Evolutionary conservation across 2,888 invertebrate species (phyloP), one percentile per base, ranked within the genome.

Genomic region (Acrobeloides nanus): DNA sequence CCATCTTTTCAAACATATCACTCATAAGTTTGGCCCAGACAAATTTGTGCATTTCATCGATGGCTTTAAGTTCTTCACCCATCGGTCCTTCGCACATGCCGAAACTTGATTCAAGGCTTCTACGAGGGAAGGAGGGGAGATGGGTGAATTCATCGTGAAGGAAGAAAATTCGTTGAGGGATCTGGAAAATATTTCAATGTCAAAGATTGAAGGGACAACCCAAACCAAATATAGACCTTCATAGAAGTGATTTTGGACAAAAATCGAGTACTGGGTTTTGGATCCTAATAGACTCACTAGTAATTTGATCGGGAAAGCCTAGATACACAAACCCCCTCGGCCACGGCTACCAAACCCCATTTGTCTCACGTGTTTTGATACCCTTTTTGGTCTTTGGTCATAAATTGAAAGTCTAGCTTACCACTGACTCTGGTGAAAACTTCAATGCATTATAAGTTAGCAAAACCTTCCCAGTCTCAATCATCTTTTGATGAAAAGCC

Each of bases 111-210:
- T 99, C 97, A 0, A 99, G 78, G 2, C 95, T 93, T 77, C 95
- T 95, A 25, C 97, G 81, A 0, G 97, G 97, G 75, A 99, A 99
- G 0, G 95, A 88, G 0, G 95, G 95, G 7, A 97, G 79, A 74
- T 97, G 97, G 84, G 93, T 92, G 7, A 99, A 80, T 75, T 99
- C 97, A 72, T 99, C 97, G 75, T 97, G 95, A 5, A 99, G 81
- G 74, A 97, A 97, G 2, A 93, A 90, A 3, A 97, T 93, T 57
- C 95, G 82, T 78, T 93, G 95, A 6, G 93, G 90, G 8, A 93
- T 83, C 85, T 87, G 74, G 46, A 68, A 72, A 41, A 52, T 41
- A 54, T n/a, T n/a, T n/a, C n/a, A n/a, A n/a, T n/a, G n/a, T n/a
- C n/a, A n/a, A n/a, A n/a, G n/a, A n/a, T n/a, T n/a, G n/a, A n/a